Percentiles rank a stretch among this genome's conserved stretches.
These are phyloP conservation scores for Tragopan temminckii DNA, from an alignment of 2,797 vertebrate species.

Conservation along the genomic window DNA sequence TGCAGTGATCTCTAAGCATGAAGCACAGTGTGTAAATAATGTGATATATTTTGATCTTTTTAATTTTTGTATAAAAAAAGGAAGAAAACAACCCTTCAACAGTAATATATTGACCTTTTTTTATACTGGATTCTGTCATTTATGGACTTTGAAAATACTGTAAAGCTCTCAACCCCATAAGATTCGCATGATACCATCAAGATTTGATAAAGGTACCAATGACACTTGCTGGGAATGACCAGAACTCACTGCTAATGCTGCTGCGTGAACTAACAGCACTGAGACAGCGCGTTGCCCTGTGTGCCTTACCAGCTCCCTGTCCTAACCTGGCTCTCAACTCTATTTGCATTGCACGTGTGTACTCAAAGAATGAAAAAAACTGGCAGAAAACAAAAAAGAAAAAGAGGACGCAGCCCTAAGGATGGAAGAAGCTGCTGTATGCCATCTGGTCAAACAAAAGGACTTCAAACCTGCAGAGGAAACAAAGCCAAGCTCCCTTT, in stretches of 20 bases:
- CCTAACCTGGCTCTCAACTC: slow-evolving; percentile 70
- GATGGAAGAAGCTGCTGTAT: slow-evolving; percentile 7
- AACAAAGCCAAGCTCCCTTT: slow-evolving; percentile 16
- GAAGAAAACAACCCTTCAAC: slow-evolving; percentile 70
- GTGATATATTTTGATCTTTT: slow-evolving; percentile 90
- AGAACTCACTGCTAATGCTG: slow-evolving; percentile 49
- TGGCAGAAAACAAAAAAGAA: slow-evolving; percentile 85
- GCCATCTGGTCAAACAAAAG: neutral
- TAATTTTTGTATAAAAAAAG: slow-evolving; percentile 85
- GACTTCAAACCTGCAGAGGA: slow-evolving; percentile 29
- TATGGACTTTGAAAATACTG: slow-evolving; percentile 74
- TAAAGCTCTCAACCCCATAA: slow-evolving; percentile 32
- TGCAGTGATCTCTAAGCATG: slow-evolving; percentile 92
- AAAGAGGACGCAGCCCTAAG: slow-evolving; percentile 84
- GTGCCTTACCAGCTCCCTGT: slow-evolving; percentile 48
- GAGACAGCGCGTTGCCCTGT: neutral
- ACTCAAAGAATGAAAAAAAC: slow-evolving; percentile 84
- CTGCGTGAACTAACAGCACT: slow-evolving; percentile 56
- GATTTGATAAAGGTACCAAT: neutral
- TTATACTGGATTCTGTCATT: slow-evolving; percentile 78
- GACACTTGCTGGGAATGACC: slow-evolving; percentile 62
- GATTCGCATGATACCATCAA: neutral
- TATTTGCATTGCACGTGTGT: slow-evolving; percentile 58
- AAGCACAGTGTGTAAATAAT: slow-evolving; percentile 89
- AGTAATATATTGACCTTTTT: slow-evolving; percentile 94